Evolutionary conservation across 2,113 vertebrate genomes (phyloP).

Genomic region (Psephotus haematonotus): DNA sequence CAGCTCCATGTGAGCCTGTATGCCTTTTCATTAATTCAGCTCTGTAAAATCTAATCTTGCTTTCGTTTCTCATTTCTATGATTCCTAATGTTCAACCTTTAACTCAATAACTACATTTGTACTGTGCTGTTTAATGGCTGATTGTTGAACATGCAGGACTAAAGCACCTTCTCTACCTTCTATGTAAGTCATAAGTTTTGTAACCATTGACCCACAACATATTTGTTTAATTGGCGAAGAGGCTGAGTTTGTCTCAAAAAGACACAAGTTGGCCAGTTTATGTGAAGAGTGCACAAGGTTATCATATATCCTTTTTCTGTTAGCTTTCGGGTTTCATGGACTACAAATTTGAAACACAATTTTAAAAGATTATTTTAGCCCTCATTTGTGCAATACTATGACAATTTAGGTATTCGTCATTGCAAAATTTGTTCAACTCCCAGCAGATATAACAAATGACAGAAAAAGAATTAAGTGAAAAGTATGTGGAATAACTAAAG

Average conservation of each 20-base stretch:
- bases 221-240: background rate
- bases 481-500: background rate
- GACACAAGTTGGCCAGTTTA: background rate
- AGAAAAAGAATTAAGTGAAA: background rate
- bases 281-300: background rate
- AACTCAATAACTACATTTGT: background rate
- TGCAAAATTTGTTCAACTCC: background rate
- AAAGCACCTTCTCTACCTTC: background rate
- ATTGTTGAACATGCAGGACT: background rate
- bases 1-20: background rate
- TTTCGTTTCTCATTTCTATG: background rate
- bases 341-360: background rate
- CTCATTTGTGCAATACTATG: background rate
- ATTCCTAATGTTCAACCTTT: background rate
- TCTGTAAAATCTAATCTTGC: background rate
- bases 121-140: background rate
- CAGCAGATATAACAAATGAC: background rate
- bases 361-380: background rate
- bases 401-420: background rate
- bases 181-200: background rate
- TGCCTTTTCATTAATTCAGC: background rate
- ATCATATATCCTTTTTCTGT: background rate
- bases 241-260: slow-evolving; percentile 8
- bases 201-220: background rate
- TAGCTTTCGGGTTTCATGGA: background rate